Conservation (phyloP, 2,797 vertebrate species). For the Sternotherus odoratus region DNA sequence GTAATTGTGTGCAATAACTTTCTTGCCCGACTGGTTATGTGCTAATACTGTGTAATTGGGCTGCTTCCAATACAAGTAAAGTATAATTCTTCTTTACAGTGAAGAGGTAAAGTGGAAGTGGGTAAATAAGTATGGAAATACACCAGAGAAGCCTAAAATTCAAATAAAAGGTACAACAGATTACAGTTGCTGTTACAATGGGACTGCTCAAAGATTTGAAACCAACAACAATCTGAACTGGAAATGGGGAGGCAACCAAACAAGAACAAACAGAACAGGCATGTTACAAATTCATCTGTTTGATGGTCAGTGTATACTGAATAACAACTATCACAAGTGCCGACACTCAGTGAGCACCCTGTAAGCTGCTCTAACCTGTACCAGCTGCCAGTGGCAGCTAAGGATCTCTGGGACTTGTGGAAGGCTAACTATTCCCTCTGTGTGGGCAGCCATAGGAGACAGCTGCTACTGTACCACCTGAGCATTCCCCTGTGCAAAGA, state of each 20-base stretch:
- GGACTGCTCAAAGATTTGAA: conserved; percentile 32
- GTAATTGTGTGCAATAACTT: neutral
- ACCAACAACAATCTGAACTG: conserved; percentile 9
- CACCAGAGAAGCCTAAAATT: neutral
- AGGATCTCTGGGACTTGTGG: neutral
- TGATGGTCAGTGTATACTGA: neutral
- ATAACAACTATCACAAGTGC: neutral
- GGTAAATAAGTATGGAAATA: neutral
- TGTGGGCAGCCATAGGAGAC: neutral
- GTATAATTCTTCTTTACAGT: neutral
- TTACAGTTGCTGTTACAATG: neutral
- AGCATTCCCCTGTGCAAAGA: neutral
- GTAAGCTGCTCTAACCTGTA: neutral
- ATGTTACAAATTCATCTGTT: neutral
- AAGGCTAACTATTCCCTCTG: neutral
- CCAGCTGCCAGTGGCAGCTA: neutral
- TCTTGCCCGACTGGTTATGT: neutral
- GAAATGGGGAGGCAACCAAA: conserved; percentile 24
- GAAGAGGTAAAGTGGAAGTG: neutral
- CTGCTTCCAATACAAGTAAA: neutral
- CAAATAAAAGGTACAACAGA: neutral
- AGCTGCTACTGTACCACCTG: neutral
- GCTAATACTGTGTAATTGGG: neutral
- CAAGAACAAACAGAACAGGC: conserved; percentile 15
- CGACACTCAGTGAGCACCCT: neutral